phyloP scores from a whole-genome alignment of 2,113 vertebrate genomes.

The Columba livia region DNA sequence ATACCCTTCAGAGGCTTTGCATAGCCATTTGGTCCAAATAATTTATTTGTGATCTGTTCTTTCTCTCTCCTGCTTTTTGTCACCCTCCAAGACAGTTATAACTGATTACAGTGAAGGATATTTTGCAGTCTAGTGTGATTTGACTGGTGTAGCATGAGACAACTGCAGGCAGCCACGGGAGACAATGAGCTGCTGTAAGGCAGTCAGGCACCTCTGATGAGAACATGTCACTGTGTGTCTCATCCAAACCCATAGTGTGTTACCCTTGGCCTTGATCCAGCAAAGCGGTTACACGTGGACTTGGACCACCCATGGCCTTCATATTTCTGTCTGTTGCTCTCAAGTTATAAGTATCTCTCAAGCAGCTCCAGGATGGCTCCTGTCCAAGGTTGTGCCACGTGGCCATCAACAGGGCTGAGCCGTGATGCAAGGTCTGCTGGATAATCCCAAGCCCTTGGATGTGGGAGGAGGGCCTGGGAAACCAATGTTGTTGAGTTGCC shows the following conservation, averaged over 20 bases:
- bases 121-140: neutral
- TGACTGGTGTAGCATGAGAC: neutral
- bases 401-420: neutral
- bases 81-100: neutral
- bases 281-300: neutral
- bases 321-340: neutral
- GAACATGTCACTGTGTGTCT: neutral
- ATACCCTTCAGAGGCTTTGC: neutral
- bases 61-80: neutral
- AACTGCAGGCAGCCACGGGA: neutral
- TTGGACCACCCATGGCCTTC: neutral
- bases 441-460: neutral
- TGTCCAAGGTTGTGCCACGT: neutral
- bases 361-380: constrained; percentile 26
- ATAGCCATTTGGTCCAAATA: neutral
- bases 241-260: neutral
- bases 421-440: neutral
- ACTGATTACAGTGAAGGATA: neutral
- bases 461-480: neutral
- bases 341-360: neutral
- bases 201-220: neutral
- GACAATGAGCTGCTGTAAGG: neutral
- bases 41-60: neutral
- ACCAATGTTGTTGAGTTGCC: constrained; percentile 11
- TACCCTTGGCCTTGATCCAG: neutral